Conservation (phyloP, 2,113 vertebrate species). For the Morphnarchus princeps region DNA sequence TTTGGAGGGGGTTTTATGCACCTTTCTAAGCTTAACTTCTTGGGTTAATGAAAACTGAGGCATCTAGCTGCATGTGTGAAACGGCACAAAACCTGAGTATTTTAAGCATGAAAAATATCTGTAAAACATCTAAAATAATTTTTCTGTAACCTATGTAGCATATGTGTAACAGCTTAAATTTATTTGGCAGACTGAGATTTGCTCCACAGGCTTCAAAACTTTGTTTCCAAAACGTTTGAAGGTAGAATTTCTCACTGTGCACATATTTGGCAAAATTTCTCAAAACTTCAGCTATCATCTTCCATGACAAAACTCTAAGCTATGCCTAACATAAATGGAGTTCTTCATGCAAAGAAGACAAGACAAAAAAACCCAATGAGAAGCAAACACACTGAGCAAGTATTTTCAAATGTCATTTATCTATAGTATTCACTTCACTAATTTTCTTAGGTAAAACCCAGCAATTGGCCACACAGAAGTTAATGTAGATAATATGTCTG, state of each 20-base stretch:
- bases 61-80: neutral
- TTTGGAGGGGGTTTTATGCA: neutral
- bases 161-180: neutral
- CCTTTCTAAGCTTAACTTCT: neutral
- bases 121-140: neutral
- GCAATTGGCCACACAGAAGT: neutral
- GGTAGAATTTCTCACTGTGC: neutral
- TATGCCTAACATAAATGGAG: neutral
- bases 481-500: neutral
- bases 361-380: neutral
- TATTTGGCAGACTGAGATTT: neutral
- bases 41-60: neutral
- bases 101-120: neutral
- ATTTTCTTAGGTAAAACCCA: neutral
- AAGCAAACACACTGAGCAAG: neutral
- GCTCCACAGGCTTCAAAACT: neutral
- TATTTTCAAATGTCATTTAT: neutral
- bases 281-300: neutral
- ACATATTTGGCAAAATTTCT: neutral
- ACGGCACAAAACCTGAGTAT: neutral
- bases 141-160: neutral
- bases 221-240: neutral
- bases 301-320: neutral
- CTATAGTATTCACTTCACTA: neutral
- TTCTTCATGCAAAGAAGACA: neutral